These are phyloP conservation scores for Galleria mellonella DNA, from an alignment of 1,140 invertebrate genomes.

Conservation along the genomic window DNA sequence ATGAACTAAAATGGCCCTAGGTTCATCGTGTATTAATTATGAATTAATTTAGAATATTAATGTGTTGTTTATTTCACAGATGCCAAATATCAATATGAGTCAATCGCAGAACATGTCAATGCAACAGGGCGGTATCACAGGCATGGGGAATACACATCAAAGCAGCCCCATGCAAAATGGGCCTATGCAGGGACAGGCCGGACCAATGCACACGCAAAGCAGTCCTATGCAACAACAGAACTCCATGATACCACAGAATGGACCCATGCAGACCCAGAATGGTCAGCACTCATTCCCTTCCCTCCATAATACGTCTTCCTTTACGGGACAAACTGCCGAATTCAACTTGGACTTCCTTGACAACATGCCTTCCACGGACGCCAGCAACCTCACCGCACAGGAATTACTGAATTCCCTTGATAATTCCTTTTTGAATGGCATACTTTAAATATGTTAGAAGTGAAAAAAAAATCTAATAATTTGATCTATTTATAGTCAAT, in stretches of 20 bases:
- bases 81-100: slow-evolving; percentile 79
- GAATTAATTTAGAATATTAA: no score
- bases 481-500: slow-evolving; percentile 14
- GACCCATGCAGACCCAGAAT: slow-evolving; percentile 28
- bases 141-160: slow-evolving; percentile 29
- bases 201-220: slow-evolving; percentile 30
- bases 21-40: no score
- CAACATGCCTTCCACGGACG: slow-evolving; percentile 81
- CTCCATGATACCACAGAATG: slow-evolving; percentile 31
- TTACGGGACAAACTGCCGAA: slow-evolving; percentile 77
- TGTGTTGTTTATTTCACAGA: slow-evolving; percentile 60
- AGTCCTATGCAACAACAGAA: slow-evolving; percentile 30
- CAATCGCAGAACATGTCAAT: slow-evolving; percentile 79
- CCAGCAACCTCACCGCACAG: slow-evolving; percentile 83
- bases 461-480: neutral
- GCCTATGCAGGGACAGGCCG: slow-evolving; percentile 28
- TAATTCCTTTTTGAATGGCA: slow-evolving; percentile 67
- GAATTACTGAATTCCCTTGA: slow-evolving; percentile 83
- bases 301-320: slow-evolving; percentile 71
- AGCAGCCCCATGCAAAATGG: slow-evolving; percentile 19
- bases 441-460: slow-evolving; percentile 32
- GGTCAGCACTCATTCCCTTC: slow-evolving; percentile 43
- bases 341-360: slow-evolving; percentile 89
- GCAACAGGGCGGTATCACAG: slow-evolving; percentile 62
- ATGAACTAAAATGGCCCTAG: no score